Percentiles rank a stretch among this genome's conserved stretches.
These are phyloP conservation scores for Pavo muticus DNA, from an alignment of 2,113 vertebrate species.

Conservation along the genomic window DNA sequence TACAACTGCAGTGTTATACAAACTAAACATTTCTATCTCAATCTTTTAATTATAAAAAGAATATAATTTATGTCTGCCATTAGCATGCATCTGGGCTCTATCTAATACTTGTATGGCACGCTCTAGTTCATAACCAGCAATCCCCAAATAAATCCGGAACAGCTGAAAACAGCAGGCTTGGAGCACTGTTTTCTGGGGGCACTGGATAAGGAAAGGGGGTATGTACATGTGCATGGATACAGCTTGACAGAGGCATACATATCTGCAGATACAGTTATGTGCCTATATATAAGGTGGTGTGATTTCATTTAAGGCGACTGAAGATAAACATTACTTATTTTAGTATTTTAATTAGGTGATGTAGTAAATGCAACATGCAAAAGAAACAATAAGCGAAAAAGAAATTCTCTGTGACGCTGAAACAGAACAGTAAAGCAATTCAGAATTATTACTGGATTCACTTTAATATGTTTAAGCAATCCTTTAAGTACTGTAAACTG, in stretches of 20 bases:
- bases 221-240: not conserved
- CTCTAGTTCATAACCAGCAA: not conserved
- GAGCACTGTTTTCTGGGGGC: not conserved
- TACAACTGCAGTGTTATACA: not conserved
- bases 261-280: not conserved
- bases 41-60: not conserved
- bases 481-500: not conserved
- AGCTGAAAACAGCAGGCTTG: not conserved
- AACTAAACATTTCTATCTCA: not conserved
- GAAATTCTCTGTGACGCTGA: not conserved
- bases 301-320: not conserved
- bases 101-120: not conserved
- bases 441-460: not conserved
- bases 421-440: not conserved
- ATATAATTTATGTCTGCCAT: not conserved
- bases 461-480: not conserved
- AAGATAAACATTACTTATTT: not conserved
- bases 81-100: not conserved
- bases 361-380: not conserved
- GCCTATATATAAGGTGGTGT: not conserved
- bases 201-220: not conserved
- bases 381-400: not conserved
- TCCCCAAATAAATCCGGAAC: not conserved
- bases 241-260: not conserved
- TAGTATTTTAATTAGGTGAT: not conserved